A percentile compares a stretch with the other conserved stretches of the same genome.
These are phyloP conservation scores for Neotoma lepida DNA, from an alignment of 2,113 vertebrate species.

Conservation along the genomic window DNA sequence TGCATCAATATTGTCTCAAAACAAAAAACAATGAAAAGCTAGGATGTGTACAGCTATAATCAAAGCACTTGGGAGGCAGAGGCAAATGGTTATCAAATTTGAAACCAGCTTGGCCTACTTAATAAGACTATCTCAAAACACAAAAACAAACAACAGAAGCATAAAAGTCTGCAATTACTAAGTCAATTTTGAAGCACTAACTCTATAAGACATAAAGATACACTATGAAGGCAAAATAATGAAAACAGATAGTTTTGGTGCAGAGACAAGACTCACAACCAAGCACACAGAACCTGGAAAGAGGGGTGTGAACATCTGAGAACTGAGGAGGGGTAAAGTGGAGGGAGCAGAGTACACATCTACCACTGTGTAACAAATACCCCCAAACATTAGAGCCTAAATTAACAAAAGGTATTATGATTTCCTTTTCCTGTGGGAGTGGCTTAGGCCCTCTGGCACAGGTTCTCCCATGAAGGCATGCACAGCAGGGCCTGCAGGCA, in stretches of 20 bases:
- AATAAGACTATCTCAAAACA: neutral
- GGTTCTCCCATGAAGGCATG: neutral
- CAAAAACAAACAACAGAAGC: neutral
- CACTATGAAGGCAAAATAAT: neutral
- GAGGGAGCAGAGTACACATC: neutral
- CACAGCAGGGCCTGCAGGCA: neutral
- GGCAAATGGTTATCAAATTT: neutral
- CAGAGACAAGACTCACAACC: neutral
- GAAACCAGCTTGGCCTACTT: neutral
- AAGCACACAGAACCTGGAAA: neutral
- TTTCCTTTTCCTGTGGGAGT: neutral
- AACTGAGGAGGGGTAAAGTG: neutral
- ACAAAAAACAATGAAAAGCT: neutral
- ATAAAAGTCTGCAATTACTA: constrained; percentile 25
- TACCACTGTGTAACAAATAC: neutral
- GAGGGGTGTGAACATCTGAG: neutral
- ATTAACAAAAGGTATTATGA: neutral
- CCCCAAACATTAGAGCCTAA: neutral
- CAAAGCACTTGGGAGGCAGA: neutral
- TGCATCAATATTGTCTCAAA: neutral
- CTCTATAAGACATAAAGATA: neutral
- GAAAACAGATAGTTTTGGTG: neutral
- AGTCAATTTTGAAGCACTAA: constrained; percentile 7
- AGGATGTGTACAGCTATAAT: neutral
- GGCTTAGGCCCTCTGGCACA: neutral